These are phyloP conservation scores for Nemapogon koenigi DNA, from an alignment of 2,888 invertebrate species.

Conservation along the genomic window DNA sequence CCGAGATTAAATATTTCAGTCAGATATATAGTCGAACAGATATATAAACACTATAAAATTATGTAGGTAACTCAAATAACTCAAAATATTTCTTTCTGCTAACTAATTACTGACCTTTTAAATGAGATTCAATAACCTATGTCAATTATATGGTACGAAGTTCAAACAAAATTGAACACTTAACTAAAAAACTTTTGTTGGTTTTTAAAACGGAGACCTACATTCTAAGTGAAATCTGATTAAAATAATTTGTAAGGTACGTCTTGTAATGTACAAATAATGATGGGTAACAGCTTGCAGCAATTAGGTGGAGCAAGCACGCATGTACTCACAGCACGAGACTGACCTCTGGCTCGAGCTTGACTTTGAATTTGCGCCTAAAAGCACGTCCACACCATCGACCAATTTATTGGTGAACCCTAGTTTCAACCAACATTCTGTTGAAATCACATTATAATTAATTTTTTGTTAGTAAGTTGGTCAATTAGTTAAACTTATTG, in stretches of 20 bases:
- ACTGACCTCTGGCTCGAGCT: conserved; percentile 4
- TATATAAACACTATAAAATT: too few relatives aligned
- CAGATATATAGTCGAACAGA: too few relatives aligned
- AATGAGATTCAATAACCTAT: background rate
- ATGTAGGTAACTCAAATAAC: too few relatives aligned
- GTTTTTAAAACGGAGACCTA: background rate
- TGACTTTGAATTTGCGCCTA: background rate
- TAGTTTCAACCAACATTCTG: too few relatives aligned
- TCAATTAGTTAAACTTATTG: too few relatives aligned
- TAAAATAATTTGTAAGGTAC: conserved; percentile 2
- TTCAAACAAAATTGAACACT: background rate
- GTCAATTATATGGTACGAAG: background rate
- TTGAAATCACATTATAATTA: too few relatives aligned
- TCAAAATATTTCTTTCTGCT: too few relatives aligned
- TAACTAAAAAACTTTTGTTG: background rate
- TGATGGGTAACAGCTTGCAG: conserved; percentile 6
- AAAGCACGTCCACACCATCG: conserved; percentile 1
- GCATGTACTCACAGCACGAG: conserved; percentile 1
- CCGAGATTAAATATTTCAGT: too few relatives aligned
- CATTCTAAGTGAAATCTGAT: conserved; percentile 8
- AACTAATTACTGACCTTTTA: too few relatives aligned
- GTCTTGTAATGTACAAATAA: conserved; percentile 5
- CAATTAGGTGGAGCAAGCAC: conserved; percentile 6
- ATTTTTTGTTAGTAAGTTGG: too few relatives aligned
- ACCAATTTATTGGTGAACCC: background rate